Base-by-base conservation (phyloP, 2,797 vertebrate species). In the Notolabrus celidotus region DNA sequence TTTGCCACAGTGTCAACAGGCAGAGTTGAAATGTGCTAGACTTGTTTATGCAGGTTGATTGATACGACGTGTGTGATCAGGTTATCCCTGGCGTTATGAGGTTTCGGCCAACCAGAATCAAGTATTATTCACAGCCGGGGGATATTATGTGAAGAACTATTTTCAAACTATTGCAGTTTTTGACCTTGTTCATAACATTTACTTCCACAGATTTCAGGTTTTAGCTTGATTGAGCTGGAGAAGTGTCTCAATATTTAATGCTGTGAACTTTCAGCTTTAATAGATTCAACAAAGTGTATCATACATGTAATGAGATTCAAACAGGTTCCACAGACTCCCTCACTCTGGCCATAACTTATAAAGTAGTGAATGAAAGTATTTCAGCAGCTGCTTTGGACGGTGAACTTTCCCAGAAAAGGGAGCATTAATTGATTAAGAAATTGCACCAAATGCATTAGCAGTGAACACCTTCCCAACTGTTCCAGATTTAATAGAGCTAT, bases 401-500 rank as follows among this genome's bases (percentile, higher is more conserved):
- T 57, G 1, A 19, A 10, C 29, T 80, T 74, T 74, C 43, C 49
- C 50, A 56, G 52, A 51, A 56, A 52, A 46, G 54, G 34, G 34
- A 50, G 17, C 52, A 41, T 47, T 52, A 42, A 66, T 54, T 38
- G 46, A 72, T 62, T 23, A 16, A 69, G 27, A 60, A 72, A 64
- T 22, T 34, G 60, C 59, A 72, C n/a, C 29, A 16, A 23, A 16
- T 34, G 46, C 29, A 49, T 19, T n/a, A 45, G 54, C 29, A 25
- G 27, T 20, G 41, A 39, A 33, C 55, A 7, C 4, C 43, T 56
- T 9, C 67, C 36, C 42, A 12, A 47, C 31, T 41, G 19, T 64
- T 84, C 52, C 74, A 56, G 50, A 9, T 68, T 15, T 57, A 71
- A 79, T 73, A 68, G 41, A 42, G 47, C 61, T 74, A 41, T 72